These are phyloP conservation scores for Phymorhynchus buccinoides DNA, from an alignment of 1,140 invertebrate genomes.

Conservation along the genomic window DNA sequence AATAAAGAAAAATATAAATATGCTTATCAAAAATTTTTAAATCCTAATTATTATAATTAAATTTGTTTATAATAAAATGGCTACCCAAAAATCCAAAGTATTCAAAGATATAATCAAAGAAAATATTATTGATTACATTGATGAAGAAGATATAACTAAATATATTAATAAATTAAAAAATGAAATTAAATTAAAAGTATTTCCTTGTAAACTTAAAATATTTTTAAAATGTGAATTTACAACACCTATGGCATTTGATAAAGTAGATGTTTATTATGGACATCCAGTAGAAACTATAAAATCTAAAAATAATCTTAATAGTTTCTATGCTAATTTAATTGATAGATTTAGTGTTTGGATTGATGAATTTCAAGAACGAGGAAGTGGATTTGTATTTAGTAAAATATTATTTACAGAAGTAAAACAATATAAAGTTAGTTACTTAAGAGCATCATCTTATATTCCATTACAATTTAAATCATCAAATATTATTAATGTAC, in stretches of 20 bases:
- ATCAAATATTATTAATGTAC: constrained; percentile 44
- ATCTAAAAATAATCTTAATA: constrained; percentile 2
- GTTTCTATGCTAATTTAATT: constrained; percentile 19
- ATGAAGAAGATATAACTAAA: constrained; percentile 40
- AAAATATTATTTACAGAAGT: constrained; percentile 27
- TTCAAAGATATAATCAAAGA: constrained; percentile 26
- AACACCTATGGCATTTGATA: constrained; percentile 27
- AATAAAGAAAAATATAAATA: constrained; percentile 43
- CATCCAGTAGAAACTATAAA: constrained; percentile 17
- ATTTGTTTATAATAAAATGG: constrained; percentile 33
- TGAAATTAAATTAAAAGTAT: neutral
- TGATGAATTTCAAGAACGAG: constrained; percentile 42
- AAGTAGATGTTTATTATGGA: constrained; percentile 12
- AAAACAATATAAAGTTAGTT: constrained; percentile 44
- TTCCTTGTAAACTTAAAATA: constrained; percentile 20
- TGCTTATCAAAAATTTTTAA: constrained; percentile 42
- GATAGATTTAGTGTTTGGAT: constrained; percentile 42
- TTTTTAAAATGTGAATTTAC: constrained; percentile 18
- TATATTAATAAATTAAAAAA: constrained; percentile 40
- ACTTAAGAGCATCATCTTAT: constrained; percentile 39
- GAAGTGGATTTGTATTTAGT: constrained; percentile 11
- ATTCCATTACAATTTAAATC: constrained; percentile 28
- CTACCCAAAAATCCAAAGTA: constrained; percentile 36
- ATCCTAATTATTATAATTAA: constrained; percentile 40
- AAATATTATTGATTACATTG: constrained; percentile 38